These are phyloP conservation scores for Lepas anatifera DNA, from an alignment of 2,888 invertebrate genomes.

Conservation along the genomic window DNA sequence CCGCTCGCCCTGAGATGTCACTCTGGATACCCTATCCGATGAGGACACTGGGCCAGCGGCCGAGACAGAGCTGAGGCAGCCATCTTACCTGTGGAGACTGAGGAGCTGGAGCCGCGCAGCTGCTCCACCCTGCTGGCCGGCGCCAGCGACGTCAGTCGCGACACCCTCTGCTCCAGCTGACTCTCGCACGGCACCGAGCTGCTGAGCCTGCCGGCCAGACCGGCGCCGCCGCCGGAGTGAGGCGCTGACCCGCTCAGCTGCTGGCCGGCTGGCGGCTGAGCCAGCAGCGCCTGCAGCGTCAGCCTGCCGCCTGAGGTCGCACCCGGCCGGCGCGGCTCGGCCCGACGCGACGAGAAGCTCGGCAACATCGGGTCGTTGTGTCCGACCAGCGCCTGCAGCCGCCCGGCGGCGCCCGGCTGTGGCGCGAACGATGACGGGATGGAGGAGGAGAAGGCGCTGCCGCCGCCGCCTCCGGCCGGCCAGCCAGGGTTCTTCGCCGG, in stretches of 20 bases:
- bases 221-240: background rate
- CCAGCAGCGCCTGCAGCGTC: constrained; percentile 10
- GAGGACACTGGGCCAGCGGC: too few species aligned
- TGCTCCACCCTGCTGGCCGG: background rate
- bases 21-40: too few species aligned
- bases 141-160: background rate
- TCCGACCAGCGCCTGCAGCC: constrained; percentile 4
- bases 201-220: background rate
- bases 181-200: constrained; percentile 6
- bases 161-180: background rate
- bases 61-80: too few species aligned
- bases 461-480: too few species aligned
- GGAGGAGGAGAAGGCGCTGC: background rate
- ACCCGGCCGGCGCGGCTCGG: background rate
- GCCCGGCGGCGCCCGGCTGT: too few species aligned
- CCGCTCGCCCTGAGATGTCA: too few species aligned
- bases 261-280: background rate
- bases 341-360: background rate
- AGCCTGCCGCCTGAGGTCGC: background rate
- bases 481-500: background rate
- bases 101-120: constrained; percentile 4
- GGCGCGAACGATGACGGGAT: constrained; percentile 3
- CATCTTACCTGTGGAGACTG: constrained; percentile 1
- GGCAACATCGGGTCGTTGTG: constrained; percentile 11
- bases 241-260: background rate